Evolutionary conservation across 2,113 vertebrate genomes (phyloP).

Genomic region (Sclerurus mexicanus): DNA sequence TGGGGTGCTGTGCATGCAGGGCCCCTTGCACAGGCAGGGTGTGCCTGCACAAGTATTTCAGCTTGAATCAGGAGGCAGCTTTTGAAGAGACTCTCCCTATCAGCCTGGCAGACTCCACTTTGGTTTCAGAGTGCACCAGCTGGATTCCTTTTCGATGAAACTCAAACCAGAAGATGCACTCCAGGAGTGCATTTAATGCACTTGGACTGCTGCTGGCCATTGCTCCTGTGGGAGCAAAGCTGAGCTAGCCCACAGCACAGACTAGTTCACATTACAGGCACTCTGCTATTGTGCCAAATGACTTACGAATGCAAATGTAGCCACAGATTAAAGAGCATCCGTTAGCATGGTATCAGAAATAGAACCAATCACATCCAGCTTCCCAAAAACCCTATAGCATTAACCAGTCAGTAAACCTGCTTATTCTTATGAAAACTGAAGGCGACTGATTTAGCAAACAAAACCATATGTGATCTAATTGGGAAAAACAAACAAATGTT

Average conservation of each 20-base stretch:
- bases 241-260: rapidly evolving
- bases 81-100: conserved; percentile 5
- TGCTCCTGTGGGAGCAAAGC: background rate
- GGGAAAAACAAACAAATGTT: background rate
- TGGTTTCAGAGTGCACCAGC: background rate
- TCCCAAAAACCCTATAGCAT: background rate
- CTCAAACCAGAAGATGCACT: background rate
- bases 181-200: background rate
- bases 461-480: background rate
- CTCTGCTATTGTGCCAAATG: background rate
- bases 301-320: background rate
- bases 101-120: background rate
- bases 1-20: background rate
- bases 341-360: background rate
- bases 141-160: conserved; percentile 10
- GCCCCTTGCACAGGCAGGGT: background rate
- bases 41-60: background rate
- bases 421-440: background rate
- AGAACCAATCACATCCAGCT: background rate
- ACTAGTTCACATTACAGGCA: background rate
- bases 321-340: background rate
- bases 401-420: background rate
- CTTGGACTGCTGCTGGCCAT: background rate
- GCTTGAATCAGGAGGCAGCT: background rate
- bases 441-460: background rate